These are phyloP conservation scores for Beris chalybata DNA, from an alignment of 2,888 invertebrate species.

Conservation along the genomic window DNA sequence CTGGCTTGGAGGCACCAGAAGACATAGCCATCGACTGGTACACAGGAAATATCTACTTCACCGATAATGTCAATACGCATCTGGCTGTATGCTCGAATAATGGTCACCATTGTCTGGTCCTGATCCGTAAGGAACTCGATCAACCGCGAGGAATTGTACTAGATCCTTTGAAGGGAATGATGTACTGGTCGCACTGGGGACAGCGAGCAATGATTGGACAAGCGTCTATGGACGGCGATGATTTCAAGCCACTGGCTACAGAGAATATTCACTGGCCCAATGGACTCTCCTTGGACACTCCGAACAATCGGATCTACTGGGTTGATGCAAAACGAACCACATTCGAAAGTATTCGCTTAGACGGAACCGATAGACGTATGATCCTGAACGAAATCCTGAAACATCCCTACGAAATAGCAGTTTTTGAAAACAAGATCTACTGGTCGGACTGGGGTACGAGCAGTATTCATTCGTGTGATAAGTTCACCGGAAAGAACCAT, in stretches of 20 bases:
- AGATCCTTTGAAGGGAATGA: constrained; percentile 70
- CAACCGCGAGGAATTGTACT: constrained; percentile 72
- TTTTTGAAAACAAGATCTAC: constrained; percentile 85
- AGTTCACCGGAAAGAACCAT: constrained; percentile 71
- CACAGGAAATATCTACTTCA: too few species aligned
- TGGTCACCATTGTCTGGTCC: constrained; percentile 66
- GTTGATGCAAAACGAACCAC: too few species aligned
- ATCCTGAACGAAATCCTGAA: constrained; percentile 65
- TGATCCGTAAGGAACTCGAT: constrained; percentile 64
- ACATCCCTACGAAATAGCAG: constrained; percentile 80
- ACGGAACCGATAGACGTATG: too few species aligned
- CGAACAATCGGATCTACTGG: too few species aligned
- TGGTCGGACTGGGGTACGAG: constrained; percentile 88
- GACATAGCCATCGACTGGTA: too few species aligned
- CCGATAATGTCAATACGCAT: too few species aligned
- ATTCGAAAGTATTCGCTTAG: too few species aligned
- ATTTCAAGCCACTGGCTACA: constrained; percentile 63
- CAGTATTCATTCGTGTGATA: constrained; percentile 75
- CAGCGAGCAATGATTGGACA: constrained; percentile 70
- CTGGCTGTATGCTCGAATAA: too few species aligned
- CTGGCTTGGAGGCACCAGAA: too few species aligned
- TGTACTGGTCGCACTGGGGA: constrained; percentile 95
- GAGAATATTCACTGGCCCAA: constrained; percentile 77
- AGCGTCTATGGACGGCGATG: constrained; percentile 83
- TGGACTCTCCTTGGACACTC: constrained; percentile 79